phyloP scores from a whole-genome alignment of 2,797 vertebrate species.

The Helicolenus hilgendorfi region DNA sequence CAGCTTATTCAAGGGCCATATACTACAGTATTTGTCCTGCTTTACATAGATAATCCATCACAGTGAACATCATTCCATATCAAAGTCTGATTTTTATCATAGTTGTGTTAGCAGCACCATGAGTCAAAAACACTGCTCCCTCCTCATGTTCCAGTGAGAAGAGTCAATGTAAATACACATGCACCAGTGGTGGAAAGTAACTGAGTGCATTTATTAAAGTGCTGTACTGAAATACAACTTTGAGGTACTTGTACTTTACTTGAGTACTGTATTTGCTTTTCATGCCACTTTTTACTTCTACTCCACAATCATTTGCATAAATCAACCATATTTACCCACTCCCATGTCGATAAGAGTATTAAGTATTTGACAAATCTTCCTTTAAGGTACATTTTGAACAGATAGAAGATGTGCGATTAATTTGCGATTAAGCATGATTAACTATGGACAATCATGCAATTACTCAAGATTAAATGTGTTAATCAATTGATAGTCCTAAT shows the following conservation, averaged over 20 bases:
- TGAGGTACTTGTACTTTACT: background rate
- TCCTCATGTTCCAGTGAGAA: background rate
- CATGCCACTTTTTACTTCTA: background rate
- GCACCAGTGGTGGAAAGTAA: background rate
- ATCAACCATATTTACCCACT: too few relatives aligned
- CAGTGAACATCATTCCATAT: conserved; percentile 25
- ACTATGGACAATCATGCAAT: too few relatives aligned
- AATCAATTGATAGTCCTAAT: too few relatives aligned
- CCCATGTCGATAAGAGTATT: too few relatives aligned
- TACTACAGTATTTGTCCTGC: background rate
- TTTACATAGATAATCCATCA: conserved; percentile 17
- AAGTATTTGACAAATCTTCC: too few relatives aligned
- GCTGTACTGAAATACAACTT: background rate
- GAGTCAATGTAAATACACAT: background rate
- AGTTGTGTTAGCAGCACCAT: background rate
- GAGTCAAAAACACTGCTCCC: background rate
- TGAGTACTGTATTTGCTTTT: background rate
- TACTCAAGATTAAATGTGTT: too few relatives aligned
- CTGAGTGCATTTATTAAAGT: background rate
- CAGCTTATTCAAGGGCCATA: conserved; percentile 3
- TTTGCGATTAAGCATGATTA: too few relatives aligned
- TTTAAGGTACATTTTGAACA: too few relatives aligned
- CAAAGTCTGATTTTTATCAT: background rate
- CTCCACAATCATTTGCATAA: background rate
- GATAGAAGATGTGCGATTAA: too few relatives aligned